Percentiles rank a stretch among this genome's conserved stretches.
phyloP scores from a whole-genome alignment of 2,113 vertebrate species.

The Paramisgurnus dabryanus region DNA sequence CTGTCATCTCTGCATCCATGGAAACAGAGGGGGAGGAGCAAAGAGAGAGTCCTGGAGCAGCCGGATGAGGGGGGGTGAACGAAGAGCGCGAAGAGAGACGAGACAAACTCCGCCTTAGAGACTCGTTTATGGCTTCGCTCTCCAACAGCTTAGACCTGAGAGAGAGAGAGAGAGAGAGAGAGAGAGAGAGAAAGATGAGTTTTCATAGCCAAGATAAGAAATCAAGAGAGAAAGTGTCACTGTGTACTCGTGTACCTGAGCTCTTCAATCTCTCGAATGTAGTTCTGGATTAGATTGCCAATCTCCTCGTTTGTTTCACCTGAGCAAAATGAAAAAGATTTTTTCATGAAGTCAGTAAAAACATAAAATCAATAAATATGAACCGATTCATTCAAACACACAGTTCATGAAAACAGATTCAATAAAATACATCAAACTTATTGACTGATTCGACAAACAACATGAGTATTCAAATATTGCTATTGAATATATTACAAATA shows the following conservation, averaged over 20 bases:
- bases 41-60: conserved; percentile 60
- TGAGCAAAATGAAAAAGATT: conserved; percentile 56
- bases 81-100: conserved; percentile 77
- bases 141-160: conserved; percentile 90
- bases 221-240: neutral
- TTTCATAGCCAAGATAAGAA: neutral
- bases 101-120: conserved; percentile 82
- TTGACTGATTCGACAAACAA: too few species aligned
- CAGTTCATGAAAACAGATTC: too few species aligned
- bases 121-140: conserved; percentile 96
- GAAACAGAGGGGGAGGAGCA: conserved; percentile 76
- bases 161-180: neutral
- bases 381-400: too few species aligned
- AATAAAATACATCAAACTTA: too few species aligned
- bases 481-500: too few species aligned
- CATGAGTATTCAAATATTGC: too few species aligned
- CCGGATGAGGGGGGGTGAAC: conserved; percentile 66
- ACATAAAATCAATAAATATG: too few species aligned
- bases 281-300: conserved; percentile 90
- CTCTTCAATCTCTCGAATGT: conserved; percentile 94
- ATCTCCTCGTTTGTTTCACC: conserved; percentile 92
- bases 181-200: neutral
- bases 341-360: neutral
- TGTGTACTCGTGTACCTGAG: conserved; percentile 75
- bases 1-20: conserved; percentile 84